Base-by-base conservation (phyloP, 2,797 vertebrate genomes). In the Gallinago solitaria region DNA sequence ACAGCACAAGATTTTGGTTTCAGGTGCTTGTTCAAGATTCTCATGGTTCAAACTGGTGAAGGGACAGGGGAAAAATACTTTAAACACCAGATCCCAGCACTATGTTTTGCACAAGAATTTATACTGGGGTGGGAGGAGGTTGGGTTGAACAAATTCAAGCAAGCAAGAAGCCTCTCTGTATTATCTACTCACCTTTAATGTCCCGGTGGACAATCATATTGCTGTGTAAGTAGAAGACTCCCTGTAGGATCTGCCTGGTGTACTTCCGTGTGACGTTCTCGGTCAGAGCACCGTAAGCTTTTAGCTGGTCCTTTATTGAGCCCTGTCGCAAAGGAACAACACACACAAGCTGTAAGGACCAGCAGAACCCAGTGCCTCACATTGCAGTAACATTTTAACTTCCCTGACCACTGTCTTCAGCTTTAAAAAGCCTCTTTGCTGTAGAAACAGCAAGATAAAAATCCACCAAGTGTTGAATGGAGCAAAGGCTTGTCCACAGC, bases 161-260 rank as follows among this genome's bases (percentile, higher is more conserved):
- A 48, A 76, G 24, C 18, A 37, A 65, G 51, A 61, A 48, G 19
- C 10, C 3, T 18, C 19, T 43, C 35, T 64, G 13, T 17, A 4
- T 35, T 37, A 19, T 4, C 24, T 63, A 50, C 95, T 95, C 90
- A 99, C 99, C 99, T 98, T 99, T 99, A 94, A 99, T 99, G 97
- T 99, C 99, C 91, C 99, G 96, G 98, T 99, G 99, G 91, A 99
- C 99, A 97, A 99, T 99, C 99, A 99, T 99, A 97, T 99, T 99
- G 98, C 98, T 98, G 97, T 99, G 99, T 67, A 99, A 98, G 98
- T 99, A 99, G 95, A 98, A 98, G 60, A 99, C 99, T 45, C 99
- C 99, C 95, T 99, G 98, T 89, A 99, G 98, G 96, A 99, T 99
- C 97, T 99, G 99, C 82, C 98, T 96, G 83, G 98, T 99, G 98